phyloP scores from a whole-genome alignment of 2,888 invertebrate genomes.

The Lottia gigantea region DNA sequence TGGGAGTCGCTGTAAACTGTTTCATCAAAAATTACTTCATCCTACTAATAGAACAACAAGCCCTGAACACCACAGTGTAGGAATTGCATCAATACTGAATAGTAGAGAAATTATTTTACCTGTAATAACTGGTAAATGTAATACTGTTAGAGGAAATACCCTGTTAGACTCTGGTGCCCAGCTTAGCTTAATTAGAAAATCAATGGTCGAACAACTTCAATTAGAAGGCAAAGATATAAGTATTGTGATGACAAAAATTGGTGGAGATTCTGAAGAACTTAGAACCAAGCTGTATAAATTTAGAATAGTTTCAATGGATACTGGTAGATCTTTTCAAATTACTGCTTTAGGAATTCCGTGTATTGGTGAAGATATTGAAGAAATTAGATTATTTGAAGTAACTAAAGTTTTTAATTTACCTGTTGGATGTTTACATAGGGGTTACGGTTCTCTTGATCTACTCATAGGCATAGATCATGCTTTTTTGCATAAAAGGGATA shows the following conservation, averaged over 20 bases:
- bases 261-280: background rate
- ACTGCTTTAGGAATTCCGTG: background rate
- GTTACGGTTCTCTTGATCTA: background rate
- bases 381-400: background rate
- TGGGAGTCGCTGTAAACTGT: too few species aligned
- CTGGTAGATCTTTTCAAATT: background rate
- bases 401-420: background rate
- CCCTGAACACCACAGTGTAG: too few species aligned
- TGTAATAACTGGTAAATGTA: background rate
- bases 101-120: background rate
- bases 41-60: too few species aligned
- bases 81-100: background rate
- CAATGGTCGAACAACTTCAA: background rate
- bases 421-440: background rate
- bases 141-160: background rate
- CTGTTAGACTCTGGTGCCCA: background rate
- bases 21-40: too few species aligned
- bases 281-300: background rate
- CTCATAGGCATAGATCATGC: background rate
- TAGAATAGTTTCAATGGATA: background rate
- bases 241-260: background rate
- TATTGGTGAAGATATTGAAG: background rate
- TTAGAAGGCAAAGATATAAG: background rate
- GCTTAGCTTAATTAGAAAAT: background rate
- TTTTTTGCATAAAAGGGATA: background rate